A percentile compares a stretch with the other conserved stretches of the same genome.
Conservation (phyloP, 2,113 vertebrate genomes). For the Barbus barbus region DNA sequence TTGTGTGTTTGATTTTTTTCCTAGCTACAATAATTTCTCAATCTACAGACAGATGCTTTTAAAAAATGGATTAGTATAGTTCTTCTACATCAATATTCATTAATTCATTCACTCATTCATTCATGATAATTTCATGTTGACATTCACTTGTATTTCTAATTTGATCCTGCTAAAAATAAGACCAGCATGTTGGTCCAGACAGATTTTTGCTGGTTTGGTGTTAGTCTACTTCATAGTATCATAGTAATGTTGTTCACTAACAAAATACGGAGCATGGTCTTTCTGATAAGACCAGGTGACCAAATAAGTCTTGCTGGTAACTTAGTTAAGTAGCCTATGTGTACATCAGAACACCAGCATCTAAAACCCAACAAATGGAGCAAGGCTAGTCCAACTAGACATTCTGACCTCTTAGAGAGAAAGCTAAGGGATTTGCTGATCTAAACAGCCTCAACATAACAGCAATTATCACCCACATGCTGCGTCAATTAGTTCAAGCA, state of each 20-base stretch:
- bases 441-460: conserved; percentile 1
- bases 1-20: too few relatives aligned
- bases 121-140: too few relatives aligned
- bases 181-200: not conserved
- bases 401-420: not conserved
- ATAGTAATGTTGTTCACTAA: not conserved
- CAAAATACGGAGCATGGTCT: not conserved
- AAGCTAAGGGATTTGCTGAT: not conserved
- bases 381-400: too few relatives aligned
- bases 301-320: not conserved
- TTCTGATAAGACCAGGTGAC: not conserved
- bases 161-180: not conserved
- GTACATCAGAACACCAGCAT: not conserved
- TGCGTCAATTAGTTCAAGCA: conserved; percentile 23
- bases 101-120: too few relatives aligned
- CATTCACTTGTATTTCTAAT: too few relatives aligned
- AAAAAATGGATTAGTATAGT: too few relatives aligned
- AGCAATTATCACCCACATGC: conserved; percentile 4
- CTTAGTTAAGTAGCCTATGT: not conserved
- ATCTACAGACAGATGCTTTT: too few relatives aligned
- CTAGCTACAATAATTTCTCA: too few relatives aligned
- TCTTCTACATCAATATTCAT: too few relatives aligned
- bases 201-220: not conserved
- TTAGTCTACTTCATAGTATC: not conserved
- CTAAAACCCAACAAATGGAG: not conserved